Evolutionary conservation across 2,113 vertebrate species (phyloP).

Genomic region (Formicarius rufipectus): DNA sequence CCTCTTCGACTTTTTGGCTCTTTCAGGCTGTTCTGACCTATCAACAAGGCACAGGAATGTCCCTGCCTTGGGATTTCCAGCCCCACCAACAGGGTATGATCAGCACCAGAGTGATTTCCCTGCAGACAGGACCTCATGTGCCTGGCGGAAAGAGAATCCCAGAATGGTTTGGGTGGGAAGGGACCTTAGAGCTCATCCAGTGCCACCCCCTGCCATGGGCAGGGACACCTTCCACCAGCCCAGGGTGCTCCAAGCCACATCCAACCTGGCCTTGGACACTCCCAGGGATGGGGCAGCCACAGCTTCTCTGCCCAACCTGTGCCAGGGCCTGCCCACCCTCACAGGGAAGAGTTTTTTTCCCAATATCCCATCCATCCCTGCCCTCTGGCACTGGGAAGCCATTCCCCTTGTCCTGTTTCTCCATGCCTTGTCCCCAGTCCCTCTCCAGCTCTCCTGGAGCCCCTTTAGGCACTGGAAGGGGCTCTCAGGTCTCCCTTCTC

Average conservation of each 20-base stretch:
- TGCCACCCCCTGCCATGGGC: neutral
- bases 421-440: neutral
- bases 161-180: neutral
- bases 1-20: neutral
- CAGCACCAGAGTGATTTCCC: no score
- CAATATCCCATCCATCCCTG: neutral
- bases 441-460: neutral
- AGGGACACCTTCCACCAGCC: neutral
- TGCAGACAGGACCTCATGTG: neutral
- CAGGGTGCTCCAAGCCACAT: neutral
- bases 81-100: neutral
- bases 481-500: neutral
- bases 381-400: neutral
- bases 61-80: neutral
- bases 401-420: neutral
- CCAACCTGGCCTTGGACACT: neutral
- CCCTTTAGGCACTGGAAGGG: neutral
- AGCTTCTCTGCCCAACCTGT: neutral
- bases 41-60: neutral
- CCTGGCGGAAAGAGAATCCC: neutral
- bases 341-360: neutral
- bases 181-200: neutral
- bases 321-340: neutral
- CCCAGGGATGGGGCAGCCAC: neutral
- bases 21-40: neutral